phyloP scores from a whole-genome alignment of 2,888 invertebrate species.

The Archips crataeganus region DNA sequence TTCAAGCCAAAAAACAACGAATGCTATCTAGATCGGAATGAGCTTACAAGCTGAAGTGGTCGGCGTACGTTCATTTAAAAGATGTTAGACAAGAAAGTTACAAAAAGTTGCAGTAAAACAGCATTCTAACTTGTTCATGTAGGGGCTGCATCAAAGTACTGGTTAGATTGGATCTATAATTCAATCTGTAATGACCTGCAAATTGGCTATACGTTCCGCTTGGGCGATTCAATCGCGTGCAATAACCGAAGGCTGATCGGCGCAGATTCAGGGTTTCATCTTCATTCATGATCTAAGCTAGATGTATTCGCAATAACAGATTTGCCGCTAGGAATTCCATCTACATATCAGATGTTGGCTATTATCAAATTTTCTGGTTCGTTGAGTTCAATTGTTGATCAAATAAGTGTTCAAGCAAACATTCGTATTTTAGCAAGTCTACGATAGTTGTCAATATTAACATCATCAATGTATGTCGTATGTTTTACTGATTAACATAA shows the following conservation, averaged over 20 bases:
- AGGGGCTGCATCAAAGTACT: slow-evolving; percentile 12
- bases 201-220: slow-evolving; percentile 71
- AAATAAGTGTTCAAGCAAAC: slow-evolving; percentile 31
- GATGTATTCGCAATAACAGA: slow-evolving; percentile 59
- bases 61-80: slow-evolving; percentile 10
- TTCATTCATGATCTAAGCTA: slow-evolving; percentile 49
- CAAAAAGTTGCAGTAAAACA: not conserved
- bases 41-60: slow-evolving; percentile 12
- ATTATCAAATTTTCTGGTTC: slow-evolving; percentile 58
- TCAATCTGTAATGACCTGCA: slow-evolving; percentile 62
- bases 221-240: slow-evolving; percentile 65
- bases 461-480: not conserved
- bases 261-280: slow-evolving; percentile 54
- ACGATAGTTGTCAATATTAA: slow-evolving; percentile 9
- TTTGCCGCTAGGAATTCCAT: slow-evolving; percentile 66
- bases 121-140: slow-evolving; percentile 4
- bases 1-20: slow-evolving; percentile 54
- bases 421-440: slow-evolving; percentile 26
- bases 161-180: slow-evolving; percentile 48
- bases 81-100: not conserved
- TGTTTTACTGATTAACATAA: not conserved
- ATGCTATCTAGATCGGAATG: slow-evolving; percentile 52
- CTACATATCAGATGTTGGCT: slow-evolving; percentile 54
- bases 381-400: slow-evolving; percentile 51
- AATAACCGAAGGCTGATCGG: slow-evolving; percentile 64